Conservation (phyloP, 2,113 vertebrate genomes). For the Centrocercus urophasianus region DNA sequence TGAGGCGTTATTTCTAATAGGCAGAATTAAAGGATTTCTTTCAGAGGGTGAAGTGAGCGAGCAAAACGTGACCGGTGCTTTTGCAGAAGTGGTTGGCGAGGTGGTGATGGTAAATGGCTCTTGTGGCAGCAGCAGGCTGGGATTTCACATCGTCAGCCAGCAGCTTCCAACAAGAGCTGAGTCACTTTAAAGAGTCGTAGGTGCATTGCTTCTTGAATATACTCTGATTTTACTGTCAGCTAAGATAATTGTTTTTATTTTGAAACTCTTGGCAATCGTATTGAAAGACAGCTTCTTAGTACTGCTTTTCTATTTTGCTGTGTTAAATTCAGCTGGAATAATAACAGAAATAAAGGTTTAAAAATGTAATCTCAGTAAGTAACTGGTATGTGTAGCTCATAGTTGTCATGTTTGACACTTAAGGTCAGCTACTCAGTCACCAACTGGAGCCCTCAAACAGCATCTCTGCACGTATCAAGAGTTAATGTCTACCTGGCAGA, state of each 20-base stretch:
- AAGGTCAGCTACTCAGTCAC: background rate
- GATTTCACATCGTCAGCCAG: background rate
- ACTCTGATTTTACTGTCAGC: background rate
- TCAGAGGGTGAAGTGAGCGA: background rate
- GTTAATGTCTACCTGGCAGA: background rate
- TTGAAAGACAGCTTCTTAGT: background rate
- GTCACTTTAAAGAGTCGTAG: background rate
- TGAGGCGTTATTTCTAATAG: background rate
- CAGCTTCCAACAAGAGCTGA: background rate
- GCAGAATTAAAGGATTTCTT: background rate
- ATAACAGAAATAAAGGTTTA: background rate
- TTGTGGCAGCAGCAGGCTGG: background rate
- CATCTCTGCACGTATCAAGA: background rate
- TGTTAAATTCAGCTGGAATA: background rate
- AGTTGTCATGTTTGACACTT: rapidly evolving
- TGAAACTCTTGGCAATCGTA: background rate
- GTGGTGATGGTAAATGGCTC: background rate
- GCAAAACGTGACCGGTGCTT: background rate
- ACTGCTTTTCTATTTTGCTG: background rate
- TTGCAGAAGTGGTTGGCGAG: background rate
- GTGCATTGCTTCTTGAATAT: background rate
- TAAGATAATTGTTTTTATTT: background rate
- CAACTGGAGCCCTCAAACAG: background rate
- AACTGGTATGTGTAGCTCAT: background rate
- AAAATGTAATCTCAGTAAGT: background rate